A percentile compares a stretch with the other conserved stretches of the same genome.
phyloP scores from a whole-genome alignment of 2,797 vertebrate species.

The Trichosurus vulpecula region DNA sequence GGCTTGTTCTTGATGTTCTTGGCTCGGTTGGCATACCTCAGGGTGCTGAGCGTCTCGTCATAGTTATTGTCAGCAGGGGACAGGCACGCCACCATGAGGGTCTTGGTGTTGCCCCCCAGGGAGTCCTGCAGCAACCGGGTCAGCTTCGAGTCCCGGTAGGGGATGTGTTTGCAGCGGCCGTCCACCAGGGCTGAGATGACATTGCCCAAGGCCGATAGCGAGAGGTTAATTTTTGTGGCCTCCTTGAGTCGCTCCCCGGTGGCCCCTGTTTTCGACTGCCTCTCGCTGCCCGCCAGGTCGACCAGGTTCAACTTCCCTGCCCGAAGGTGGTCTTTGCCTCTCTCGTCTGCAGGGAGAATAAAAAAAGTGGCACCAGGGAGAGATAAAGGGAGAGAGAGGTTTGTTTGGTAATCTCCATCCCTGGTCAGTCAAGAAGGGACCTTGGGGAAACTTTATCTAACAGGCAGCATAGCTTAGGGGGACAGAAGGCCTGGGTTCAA shows the following conservation, averaged over 20 bases:
- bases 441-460: background rate
- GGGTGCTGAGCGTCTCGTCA: slow-evolving; percentile 91
- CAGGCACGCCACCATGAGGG: slow-evolving; percentile 93
- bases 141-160: slow-evolving; percentile 93
- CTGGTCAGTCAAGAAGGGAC: background rate
- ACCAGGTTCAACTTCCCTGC: slow-evolving; percentile 94
- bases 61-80: slow-evolving; percentile 94
- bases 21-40: slow-evolving; percentile 90
- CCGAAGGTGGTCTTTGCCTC: slow-evolving; percentile 89
- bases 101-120: slow-evolving; percentile 92
- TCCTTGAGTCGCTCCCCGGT: slow-evolving; percentile 91
- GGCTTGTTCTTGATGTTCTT: slow-evolving; percentile 95
- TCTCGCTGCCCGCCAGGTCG: slow-evolving; percentile 94
- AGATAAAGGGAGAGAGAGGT: background rate
- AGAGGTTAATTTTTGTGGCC: slow-evolving; percentile 95
- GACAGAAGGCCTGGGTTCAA: background rate
- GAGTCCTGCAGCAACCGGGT: slow-evolving; percentile 95
- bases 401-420: background rate
- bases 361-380: background rate
- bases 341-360: slow-evolving; percentile 76
- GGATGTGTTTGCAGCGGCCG: slow-evolving; percentile 90
- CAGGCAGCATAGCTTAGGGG: background rate
- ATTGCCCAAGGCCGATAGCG: slow-evolving; percentile 92
- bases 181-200: slow-evolving; percentile 93
- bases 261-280: slow-evolving; percentile 94